Percentiles rank a stretch among this genome's conserved stretches.
These are phyloP conservation scores for Scaptomyza hsui DNA, from an alignment of 1,140 invertebrate genomes.

Conservation along the genomic window DNA sequence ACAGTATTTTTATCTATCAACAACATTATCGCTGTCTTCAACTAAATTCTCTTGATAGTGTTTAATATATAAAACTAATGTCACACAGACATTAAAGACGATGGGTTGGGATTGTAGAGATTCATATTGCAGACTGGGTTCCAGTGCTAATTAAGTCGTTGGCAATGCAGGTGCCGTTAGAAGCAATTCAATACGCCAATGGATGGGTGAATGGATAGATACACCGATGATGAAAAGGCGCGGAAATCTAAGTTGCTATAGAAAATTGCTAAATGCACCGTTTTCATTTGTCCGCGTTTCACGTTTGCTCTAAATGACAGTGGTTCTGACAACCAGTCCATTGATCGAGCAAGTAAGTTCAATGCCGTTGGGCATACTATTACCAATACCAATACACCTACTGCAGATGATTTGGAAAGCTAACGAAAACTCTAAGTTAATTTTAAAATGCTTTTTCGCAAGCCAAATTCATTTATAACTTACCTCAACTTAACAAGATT, in stretches of 20 bases:
- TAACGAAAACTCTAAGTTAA: slow-evolving; percentile 2
- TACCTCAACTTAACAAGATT: slow-evolving; percentile 3
- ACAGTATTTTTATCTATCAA: too few species aligned
- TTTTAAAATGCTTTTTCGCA: slow-evolving; percentile 1
- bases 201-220: slow-evolving; percentile 36
- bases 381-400: slow-evolving; percentile 1
- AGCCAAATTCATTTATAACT: not conserved
- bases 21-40: not conserved
- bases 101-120: not conserved
- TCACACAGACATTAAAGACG: slow-evolving; percentile 6
- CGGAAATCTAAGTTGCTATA: slow-evolving; percentile 61
- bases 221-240: slow-evolving; percentile 51
- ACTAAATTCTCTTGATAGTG: not conserved
- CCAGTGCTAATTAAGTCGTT: slow-evolving; percentile 54
- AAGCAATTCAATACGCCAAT: slow-evolving; percentile 45
- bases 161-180: slow-evolving; percentile 69
- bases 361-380: slow-evolving; percentile 56
- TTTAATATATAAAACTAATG: slow-evolving; percentile 1
- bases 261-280: slow-evolving; percentile 80
- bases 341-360: slow-evolving; percentile 59
- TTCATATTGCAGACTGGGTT: slow-evolving; percentile 11
- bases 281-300: slow-evolving; percentile 39
- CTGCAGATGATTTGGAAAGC: not conserved
- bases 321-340: slow-evolving; percentile 49
- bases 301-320: slow-evolving; percentile 69